Evolutionary conservation across 2,888 invertebrate genomes (phyloP).

Genomic region (Endotricha flammealis): DNA sequence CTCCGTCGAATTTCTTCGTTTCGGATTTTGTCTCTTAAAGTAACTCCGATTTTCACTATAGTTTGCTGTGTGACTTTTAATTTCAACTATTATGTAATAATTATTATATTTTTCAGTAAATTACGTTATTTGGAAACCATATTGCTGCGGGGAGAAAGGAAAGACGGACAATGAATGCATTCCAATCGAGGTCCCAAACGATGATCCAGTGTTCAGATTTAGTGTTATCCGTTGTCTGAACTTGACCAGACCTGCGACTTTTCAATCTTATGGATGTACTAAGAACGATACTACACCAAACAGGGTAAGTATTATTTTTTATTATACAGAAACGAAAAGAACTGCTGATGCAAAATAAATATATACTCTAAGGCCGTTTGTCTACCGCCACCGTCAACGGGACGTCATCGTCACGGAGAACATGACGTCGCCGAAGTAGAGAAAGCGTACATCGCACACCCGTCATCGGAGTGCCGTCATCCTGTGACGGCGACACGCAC

Average conservation of each 20-base stretch:
- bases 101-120: conserved; percentile 23
- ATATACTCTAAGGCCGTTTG: too few relatives aligned
- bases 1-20: too few relatives aligned
- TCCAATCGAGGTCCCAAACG: conserved; percentile 27
- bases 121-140: conserved; percentile 26
- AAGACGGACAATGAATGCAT: conserved; percentile 28
- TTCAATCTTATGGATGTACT: conserved; percentile 32
- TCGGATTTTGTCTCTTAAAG: too few relatives aligned
- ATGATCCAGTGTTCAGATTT: conserved; percentile 38
- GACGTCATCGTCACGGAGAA: too few relatives aligned
- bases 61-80: not conserved
- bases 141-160: conserved; percentile 28
- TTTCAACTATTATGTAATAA: not conserved
- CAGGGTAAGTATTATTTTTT: conserved; percentile 28
- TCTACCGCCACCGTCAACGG: too few relatives aligned
- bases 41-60: not conserved
- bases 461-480: too few relatives aligned
- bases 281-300: conserved; percentile 24
- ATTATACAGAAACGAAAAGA: too few relatives aligned
- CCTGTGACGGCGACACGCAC: too few relatives aligned
- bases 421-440: too few relatives aligned
- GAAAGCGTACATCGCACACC: too few relatives aligned
- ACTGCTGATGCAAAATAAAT: too few relatives aligned
- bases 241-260: conserved; percentile 35
- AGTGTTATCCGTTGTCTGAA: conserved; percentile 35